A percentile compares a stretch with the other conserved stretches of the same genome.
phyloP scores from a whole-genome alignment of 2,113 vertebrate genomes.

The Cacatua alba region DNA sequence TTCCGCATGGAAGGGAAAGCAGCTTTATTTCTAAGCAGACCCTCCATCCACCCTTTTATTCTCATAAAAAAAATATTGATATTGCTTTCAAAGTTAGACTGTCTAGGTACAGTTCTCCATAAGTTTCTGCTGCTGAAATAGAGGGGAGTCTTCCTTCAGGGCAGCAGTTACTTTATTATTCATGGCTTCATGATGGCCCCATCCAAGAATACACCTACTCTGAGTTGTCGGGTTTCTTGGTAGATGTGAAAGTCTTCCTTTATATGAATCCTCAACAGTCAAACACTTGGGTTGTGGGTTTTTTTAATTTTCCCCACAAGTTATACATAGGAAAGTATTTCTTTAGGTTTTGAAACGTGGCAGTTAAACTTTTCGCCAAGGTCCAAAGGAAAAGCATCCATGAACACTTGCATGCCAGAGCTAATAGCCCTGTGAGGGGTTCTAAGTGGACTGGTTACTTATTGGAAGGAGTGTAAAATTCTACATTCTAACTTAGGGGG shows the following conservation, averaged over 20 bases:
- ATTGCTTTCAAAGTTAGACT: background rate
- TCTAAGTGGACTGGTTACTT: background rate
- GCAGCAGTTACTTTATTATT: background rate
- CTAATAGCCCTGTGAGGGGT: background rate
- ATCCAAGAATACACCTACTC: background rate
- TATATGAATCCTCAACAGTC: background rate
- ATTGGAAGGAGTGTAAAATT: background rate
- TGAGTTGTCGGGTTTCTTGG: background rate
- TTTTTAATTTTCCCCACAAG: background rate
- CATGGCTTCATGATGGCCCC: background rate
- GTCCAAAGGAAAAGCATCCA: background rate
- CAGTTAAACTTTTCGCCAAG: background rate
- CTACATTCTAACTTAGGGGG: background rate
- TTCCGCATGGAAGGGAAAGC: background rate
- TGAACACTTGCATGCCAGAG: background rate
- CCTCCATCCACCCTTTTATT: background rate
- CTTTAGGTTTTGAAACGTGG: rapidly evolving
- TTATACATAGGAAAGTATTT: background rate
- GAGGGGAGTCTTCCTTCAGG: background rate
- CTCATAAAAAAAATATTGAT: background rate
- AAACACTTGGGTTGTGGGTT: background rate
- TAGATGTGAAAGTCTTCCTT: background rate
- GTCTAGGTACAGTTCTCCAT: background rate
- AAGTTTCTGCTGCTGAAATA: background rate
- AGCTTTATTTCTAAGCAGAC: background rate